Evolutionary conservation across 2,888 invertebrate species (phyloP).

Genomic region (Eledona agricola): DNA sequence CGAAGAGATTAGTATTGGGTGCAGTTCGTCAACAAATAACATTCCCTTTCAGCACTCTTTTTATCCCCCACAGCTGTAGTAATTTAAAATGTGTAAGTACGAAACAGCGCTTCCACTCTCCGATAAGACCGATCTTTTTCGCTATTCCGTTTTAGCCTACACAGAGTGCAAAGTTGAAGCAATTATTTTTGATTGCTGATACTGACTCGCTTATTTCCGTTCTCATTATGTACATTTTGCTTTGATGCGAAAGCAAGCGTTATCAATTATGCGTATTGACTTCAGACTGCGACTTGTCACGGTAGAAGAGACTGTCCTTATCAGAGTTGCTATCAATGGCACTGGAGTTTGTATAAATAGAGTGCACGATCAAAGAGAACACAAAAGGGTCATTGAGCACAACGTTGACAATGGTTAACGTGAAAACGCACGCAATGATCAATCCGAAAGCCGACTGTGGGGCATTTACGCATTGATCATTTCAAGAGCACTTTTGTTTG

Average conservation of each 20-base stretch:
- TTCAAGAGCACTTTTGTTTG: background rate
- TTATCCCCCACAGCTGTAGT: background rate
- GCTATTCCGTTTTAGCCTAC: too few species aligned
- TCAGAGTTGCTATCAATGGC: constrained; percentile 7
- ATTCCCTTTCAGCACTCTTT: constrained; percentile 1
- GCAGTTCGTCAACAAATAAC: constrained; percentile 8
- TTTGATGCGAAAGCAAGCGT: too few species aligned
- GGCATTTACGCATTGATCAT: constrained; percentile 5
- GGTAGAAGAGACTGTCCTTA: constrained; percentile 8
- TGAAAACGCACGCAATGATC: constrained; percentile 14
- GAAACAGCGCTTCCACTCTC: background rate
- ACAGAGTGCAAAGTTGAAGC: too few species aligned
- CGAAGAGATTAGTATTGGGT: constrained; percentile 7
- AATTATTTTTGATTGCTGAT: too few species aligned
- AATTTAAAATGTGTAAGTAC: constrained; percentile 6
- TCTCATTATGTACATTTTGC: too few species aligned
- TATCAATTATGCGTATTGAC: too few species aligned
- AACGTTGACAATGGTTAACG: constrained; percentile 10
- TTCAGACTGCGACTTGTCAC: too few species aligned
- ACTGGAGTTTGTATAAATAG: constrained; percentile 16
- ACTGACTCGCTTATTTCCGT: too few species aligned
- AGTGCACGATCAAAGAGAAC: constrained; percentile 4
- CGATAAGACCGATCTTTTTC: too few species aligned
- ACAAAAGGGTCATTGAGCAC: constrained; percentile 22
- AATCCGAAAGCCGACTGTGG: constrained; percentile 11